Evolutionary conservation across 2,113 vertebrate genomes (phyloP), one percentile per base, ranked within the genome.

Genomic region (Collichthys lucidus): DNA sequence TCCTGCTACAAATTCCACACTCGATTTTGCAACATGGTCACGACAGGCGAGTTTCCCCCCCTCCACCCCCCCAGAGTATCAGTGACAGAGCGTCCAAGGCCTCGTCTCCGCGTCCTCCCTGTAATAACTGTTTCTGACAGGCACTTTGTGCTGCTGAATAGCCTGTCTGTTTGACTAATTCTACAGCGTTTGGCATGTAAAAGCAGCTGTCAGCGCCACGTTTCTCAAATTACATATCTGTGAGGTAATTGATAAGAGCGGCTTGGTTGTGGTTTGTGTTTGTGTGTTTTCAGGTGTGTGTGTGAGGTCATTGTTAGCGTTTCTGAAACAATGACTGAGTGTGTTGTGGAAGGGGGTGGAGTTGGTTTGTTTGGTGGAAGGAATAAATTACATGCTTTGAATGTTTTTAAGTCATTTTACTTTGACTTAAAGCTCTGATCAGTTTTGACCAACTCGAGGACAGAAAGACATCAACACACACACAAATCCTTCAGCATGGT

Each of bases 91-190:
- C 17, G 40, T 82, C 62, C 61, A 6, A 31, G 62, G 66, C 31
- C 74, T 46, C 5, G 64, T 46, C 68, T 57, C 68, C 26, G 56
- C 56, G 10, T 78, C 55, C 12, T 14, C 55, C 76, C 79, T 87
- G 81, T 86, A 85, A 88, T 80, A 56, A 84, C 40, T 20, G 78
- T 0, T 31, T 66, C 50, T 72, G 83, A 87, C 82, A 74, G 79
- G 29, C 85, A 69, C 77, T 74, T 71, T 76, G 82, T 76, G 79
- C 67, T 22, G 59, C 85, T 79, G 82, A 85, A 67, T 44, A 31
- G 46, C 56, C 29, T 47, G 70, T 67, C 71, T 81, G 60, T 83
- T 79, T 47, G 66, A 65, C 83, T 86, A 29, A 85, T 74, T 77
- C 63, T 16, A 46, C 75, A 50, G 80, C 20, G 46, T 70, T 59